Percentiles rank a stretch among this genome's conserved stretches.
Evolutionary conservation across 2,797 vertebrate genomes (phyloP).

Genomic region (Sarcophilus harrisii): DNA sequence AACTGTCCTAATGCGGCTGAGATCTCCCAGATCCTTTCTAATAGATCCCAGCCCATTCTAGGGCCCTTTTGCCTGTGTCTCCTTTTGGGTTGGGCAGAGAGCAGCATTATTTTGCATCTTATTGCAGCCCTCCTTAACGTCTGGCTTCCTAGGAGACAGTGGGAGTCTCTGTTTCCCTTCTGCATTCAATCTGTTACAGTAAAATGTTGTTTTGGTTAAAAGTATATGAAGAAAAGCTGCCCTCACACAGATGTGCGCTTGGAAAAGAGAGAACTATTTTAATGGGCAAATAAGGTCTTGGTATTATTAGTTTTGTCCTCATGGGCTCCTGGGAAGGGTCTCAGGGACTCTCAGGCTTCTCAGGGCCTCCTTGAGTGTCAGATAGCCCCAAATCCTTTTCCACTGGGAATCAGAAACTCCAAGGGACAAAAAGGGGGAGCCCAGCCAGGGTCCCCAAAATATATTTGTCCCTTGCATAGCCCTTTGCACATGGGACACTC

Average conservation of each 20-base stretch:
- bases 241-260: background rate
- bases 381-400: too few species aligned
- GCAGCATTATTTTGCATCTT: background rate
- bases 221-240: background rate
- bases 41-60: background rate
- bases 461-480: background rate
- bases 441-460: background rate
- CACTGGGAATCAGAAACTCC: background rate
- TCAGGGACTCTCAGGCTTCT: background rate
- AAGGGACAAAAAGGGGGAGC: background rate
- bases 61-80: background rate
- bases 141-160: background rate
- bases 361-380: background rate
- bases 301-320: background rate
- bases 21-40: background rate
- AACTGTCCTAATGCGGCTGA: background rate
- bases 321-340: background rate
- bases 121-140: background rate
- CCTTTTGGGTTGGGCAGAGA: background rate
- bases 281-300: background rate
- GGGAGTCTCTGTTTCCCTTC: background rate
- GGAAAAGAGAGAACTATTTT: background rate
- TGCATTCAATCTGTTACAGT: background rate
- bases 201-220: background rate
- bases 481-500: background rate